Evolutionary conservation across 2,797 vertebrate genomes (phyloP).

Genomic region (Tympanoctomys barrerae): DNA sequence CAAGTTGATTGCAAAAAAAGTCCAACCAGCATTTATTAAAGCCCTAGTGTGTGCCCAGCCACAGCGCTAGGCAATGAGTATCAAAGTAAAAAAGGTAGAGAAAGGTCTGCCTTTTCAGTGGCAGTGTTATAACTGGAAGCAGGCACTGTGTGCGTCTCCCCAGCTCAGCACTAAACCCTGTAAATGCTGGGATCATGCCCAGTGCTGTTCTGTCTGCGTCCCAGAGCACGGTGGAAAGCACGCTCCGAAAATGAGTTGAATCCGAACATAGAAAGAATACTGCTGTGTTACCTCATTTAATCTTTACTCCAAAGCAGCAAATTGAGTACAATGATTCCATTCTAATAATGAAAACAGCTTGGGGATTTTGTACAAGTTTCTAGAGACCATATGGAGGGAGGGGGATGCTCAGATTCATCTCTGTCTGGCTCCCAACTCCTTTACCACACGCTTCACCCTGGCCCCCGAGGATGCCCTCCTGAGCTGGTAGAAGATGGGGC

Average conservation of each 20-base stretch:
- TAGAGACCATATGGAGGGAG: neutral
- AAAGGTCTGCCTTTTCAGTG: neutral
- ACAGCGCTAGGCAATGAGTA: neutral
- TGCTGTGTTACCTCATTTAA: neutral
- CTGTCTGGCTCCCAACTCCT: constrained; percentile 29
- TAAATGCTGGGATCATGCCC: neutral
- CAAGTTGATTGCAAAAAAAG: constrained; percentile 16
- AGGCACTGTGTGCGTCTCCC: neutral
- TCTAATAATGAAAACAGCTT: constrained; percentile 25
- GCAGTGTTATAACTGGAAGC: neutral
- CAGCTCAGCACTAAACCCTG: neutral
- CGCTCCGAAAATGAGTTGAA: neutral
- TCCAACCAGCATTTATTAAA: constrained; percentile 20
- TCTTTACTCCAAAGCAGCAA: neutral
- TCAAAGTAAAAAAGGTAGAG: neutral
- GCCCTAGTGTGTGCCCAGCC: neutral
- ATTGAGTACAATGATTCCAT: constrained; percentile 18
- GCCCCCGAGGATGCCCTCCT: constrained; percentile 4
- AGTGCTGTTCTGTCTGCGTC: neutral
- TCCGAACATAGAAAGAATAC: neutral
- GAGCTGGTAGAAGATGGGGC: constrained; percentile 14
- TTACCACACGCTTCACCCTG: neutral
- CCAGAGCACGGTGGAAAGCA: neutral
- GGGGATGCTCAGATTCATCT: neutral
- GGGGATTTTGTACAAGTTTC: neutral